A percentile compares a stretch with the other conserved stretches of the same genome.
Conservation (phyloP, 2,113 vertebrate species). For the Oceanites oceanicus region DNA sequence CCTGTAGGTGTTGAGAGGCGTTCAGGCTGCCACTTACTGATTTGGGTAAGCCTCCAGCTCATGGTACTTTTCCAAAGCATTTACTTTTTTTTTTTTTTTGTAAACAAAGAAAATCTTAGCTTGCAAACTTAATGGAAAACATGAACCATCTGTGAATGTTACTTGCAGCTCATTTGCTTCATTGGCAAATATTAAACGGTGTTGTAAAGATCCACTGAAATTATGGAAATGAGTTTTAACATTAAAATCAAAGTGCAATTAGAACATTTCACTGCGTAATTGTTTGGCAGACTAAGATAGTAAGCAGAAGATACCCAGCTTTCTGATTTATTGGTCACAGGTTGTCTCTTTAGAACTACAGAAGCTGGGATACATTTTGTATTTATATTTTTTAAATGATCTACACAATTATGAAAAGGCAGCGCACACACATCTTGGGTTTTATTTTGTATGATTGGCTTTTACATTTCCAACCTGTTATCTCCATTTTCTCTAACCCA, state of each 20-base stretch:
- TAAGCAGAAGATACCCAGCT: conserved; percentile 42
- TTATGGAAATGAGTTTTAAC: conserved; percentile 78
- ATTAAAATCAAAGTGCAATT: conserved; percentile 78
- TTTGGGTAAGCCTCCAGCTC: neutral
- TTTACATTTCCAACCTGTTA: neutral
- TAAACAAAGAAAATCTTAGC: conserved; percentile 54
- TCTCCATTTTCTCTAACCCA: neutral
- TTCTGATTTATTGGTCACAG: conserved; percentile 67
- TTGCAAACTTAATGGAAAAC: conserved; percentile 56
- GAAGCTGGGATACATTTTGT: neutral
- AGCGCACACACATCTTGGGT: neutral
- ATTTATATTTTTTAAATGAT: neutral
- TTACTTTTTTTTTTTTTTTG: neutral
- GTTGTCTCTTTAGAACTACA: conserved; percentile 55
- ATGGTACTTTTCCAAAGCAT: neutral
- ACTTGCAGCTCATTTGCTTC: conserved; percentile 77
- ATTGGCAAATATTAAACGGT: conserved; percentile 73
- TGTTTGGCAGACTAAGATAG: conserved; percentile 64
- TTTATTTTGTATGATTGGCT: neutral
- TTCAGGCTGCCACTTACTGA: neutral
- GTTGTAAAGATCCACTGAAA: conserved; percentile 74
- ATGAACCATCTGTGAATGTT: conserved; percentile 73
- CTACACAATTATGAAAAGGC: neutral
- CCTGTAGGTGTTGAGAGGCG: neutral
- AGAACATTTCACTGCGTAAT: conserved; percentile 78